Conservation (phyloP, 2,113 vertebrate species). For the Prinia subflava region DNA sequence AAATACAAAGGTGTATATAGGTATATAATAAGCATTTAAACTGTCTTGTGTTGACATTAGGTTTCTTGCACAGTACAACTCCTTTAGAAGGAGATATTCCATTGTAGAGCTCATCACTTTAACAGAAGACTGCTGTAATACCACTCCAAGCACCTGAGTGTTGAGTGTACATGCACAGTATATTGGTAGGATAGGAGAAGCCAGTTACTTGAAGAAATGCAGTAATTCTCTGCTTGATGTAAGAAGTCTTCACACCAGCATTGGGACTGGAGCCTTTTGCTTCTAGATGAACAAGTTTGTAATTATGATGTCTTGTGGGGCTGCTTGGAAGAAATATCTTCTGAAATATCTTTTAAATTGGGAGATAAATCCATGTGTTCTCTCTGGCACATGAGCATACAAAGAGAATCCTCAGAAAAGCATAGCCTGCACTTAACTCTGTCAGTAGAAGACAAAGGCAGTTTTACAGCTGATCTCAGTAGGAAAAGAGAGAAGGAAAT, state of each 20-base stretch:
- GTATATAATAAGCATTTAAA: neutral
- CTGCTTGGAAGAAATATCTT: neutral
- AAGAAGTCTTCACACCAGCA: neutral
- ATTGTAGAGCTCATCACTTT: neutral
- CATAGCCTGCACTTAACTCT: neutral
- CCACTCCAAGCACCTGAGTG: neutral
- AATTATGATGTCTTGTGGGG: neutral
- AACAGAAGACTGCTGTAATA: neutral
- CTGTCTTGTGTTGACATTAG: neutral
- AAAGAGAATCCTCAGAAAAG: neutral
- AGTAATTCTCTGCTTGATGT: neutral
- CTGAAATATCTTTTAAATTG: neutral
- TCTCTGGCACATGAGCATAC: neutral
- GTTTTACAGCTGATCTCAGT: neutral
- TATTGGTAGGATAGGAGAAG: neutral
- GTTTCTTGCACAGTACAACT: neutral
- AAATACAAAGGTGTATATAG: neutral
- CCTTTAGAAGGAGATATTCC: neutral
- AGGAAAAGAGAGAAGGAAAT: neutral
- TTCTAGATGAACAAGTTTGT: neutral
- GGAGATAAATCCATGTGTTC: neutral
- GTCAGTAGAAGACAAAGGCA: neutral
- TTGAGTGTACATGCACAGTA: rapidly evolving
- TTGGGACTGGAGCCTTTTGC: neutral
- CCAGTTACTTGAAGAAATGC: neutral